Base-by-base conservation (phyloP, 2,888 invertebrate species). In the Ichneumoninae sp. region DNA sequence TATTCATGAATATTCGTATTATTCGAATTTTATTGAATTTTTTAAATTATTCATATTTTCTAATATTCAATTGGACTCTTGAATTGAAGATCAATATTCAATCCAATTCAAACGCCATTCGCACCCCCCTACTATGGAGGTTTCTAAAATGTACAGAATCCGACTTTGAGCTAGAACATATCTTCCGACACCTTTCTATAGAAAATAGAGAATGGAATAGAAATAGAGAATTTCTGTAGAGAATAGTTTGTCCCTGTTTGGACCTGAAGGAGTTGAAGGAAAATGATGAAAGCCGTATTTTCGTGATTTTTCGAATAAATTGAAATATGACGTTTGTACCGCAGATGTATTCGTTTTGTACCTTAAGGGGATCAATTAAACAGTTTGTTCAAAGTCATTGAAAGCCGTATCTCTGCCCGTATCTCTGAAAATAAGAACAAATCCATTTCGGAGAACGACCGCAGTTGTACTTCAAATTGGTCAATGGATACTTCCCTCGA, bases 401-500 rank as follows among this genome's bases (percentile, higher is more conserved):
- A 30, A 30, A 30, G 4, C 3, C 30, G 30, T 30, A 30, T 30
- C 30, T 30, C 30, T 30, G 30, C 30, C 4, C 3, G 30, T 33
- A 5, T 33, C 5, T 33, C 30, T 33, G n/a, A n/a, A 66, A 6
- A 44, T 16, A 19, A n/a, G 22, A 10, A 66, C 16, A n/a, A n/a
- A 40, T 40, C 40, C 16, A 44, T 22, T 68, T 44, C 4, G n/a
- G 47, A 7, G 5, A 68, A 47, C 2, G 47, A 68, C 26, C 47
- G 44, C 2, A 68, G 68, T 47, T 5, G 3, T 19, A 22, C 47
- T 1, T 22, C 65, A 19, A 74, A 74, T 26, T 74, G 74, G 74
- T 74, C 74, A 10, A 50, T 74, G 62, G n/a, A 44, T 13, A 47
- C 40, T 16, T 60, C 74, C 3, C 50, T 30, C 8, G 47, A 62